Base-by-base conservation (phyloP, 1,140 invertebrate genomes). In the Achroia grisella region DNA sequence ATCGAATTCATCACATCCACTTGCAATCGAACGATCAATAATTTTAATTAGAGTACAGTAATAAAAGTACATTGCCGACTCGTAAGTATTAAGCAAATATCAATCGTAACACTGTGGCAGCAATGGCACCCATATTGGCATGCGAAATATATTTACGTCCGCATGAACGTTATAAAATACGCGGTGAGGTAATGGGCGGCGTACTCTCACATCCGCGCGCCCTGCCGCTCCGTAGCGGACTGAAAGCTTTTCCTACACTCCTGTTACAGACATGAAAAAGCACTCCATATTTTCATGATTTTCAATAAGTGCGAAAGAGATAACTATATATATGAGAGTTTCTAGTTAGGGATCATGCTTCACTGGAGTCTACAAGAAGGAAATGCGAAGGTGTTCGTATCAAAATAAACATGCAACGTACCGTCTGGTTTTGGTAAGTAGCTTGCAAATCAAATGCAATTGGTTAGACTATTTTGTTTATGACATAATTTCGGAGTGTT, bases 321-420 rank as follows among this genome's bases (percentile, higher is more conserved):
- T 33, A 14, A 23, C 10, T 31, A 11, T 52, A 65, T 8, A 5
- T 55, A 51, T 44, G 12, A 36, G 14, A 30, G 12, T 45, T 39
- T 12, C 44, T 44, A 37, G 49, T 52, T 2, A 35, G 37, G 49
- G 39, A 37, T 46, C 55, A 61, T 60, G 59, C 53, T 68, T 52
- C 47, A 53, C 47, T 53, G 44, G 36, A 48, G 48, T 62, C 52
- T 60, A 60, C 62, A 51, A 63, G 52, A 67, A 75, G 70, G 62
- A 76, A 74, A 75, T 73, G 54, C 48, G 49, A 70, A 71, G 61
- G 71, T 74, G 62, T 61, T 63, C 47, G 63, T 63, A 70, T 71
- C 62, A 74, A 81, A 81, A 81, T 78, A 76, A 81, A 81, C 72
- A 72, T 74, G 55, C 60, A 64, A 39, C 52, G 51, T 50, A 44